Evolutionary conservation across 2,888 invertebrate genomes (phyloP).

Genomic region (Euphydryas editha): DNA sequence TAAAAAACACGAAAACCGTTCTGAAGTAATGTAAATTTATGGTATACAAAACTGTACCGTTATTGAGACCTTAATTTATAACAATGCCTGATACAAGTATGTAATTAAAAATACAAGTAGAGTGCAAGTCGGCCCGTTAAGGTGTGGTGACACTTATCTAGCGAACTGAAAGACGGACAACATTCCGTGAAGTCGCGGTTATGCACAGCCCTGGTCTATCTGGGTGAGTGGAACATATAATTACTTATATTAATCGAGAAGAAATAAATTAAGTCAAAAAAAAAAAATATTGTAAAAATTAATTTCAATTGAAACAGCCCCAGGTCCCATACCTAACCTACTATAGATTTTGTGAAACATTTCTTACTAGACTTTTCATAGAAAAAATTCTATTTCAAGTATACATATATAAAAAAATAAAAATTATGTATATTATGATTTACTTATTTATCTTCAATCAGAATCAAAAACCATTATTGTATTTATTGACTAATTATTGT

Average conservation of each 20-base stretch:
- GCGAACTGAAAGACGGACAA: constrained; percentile 60
- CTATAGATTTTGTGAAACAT: too few species aligned
- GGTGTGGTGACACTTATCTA: constrained; percentile 72
- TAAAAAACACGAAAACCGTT: neutral
- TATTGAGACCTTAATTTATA: constrained; percentile 3
- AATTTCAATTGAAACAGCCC: too few species aligned
- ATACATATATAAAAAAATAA: too few species aligned
- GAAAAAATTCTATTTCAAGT: too few species aligned
- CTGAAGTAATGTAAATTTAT: neutral
- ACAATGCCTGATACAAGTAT: constrained; percentile 16
- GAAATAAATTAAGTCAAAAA: constrained; percentile 4
- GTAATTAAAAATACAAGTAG: constrained; percentile 78
- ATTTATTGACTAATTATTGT: too few species aligned
- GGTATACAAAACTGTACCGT: neutral
- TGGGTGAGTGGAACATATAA: constrained; percentile 46
- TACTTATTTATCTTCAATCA: too few species aligned
- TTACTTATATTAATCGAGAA: constrained; percentile 27
- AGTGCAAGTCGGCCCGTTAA: constrained; percentile 73
- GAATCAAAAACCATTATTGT: too few species aligned
- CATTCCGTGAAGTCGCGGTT: constrained; percentile 57
- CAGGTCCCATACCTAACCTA: too few species aligned
- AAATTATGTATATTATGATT: too few species aligned
- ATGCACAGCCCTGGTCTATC: constrained; percentile 38
- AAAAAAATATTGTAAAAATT: too few species aligned
- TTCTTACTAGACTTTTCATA: too few species aligned